phyloP scores from a whole-genome alignment of 2,113 vertebrate genomes.

The Phalacrocorax carbo region DNA sequence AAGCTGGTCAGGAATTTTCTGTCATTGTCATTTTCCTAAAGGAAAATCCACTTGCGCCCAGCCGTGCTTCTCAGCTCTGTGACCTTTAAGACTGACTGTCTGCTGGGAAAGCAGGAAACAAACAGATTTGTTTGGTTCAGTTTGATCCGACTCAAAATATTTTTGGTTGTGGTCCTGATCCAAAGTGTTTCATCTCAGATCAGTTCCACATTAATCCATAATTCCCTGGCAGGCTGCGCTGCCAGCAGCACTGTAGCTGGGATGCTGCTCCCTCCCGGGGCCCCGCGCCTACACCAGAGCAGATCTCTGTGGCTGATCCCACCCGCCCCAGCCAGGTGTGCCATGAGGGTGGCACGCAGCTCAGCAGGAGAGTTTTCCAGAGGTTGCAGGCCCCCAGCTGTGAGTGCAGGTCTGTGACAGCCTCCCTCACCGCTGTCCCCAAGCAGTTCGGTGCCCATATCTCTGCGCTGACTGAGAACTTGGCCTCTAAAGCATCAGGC shows the following conservation, averaged over 20 bases:
- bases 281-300: neutral
- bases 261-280: neutral
- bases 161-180: constrained; percentile 41
- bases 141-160: constrained; percentile 8
- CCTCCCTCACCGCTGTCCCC: neutral
- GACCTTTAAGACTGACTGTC: constrained; percentile 56
- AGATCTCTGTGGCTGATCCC: neutral
- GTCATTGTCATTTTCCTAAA: constrained; percentile 8
- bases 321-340: neutral
- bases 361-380: neutral
- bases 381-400: accelerated
- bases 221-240: constrained; percentile 5
- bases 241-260: neutral
- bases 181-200: constrained; percentile 58
- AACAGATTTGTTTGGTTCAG: constrained; percentile 54
- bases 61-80: neutral
- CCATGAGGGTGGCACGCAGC: accelerated
- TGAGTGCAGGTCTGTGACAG: neutral
- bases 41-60: constrained; percentile 29
- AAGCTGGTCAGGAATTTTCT: constrained; percentile 21
- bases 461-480: neutral
- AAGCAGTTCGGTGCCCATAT: neutral
- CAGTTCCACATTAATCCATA: constrained; percentile 42
- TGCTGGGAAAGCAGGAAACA: constrained; percentile 64
- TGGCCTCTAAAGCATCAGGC: neutral